Evolutionary conservation across 2,797 vertebrate genomes (phyloP).

Genomic region (Myotis vivesi): DNA sequence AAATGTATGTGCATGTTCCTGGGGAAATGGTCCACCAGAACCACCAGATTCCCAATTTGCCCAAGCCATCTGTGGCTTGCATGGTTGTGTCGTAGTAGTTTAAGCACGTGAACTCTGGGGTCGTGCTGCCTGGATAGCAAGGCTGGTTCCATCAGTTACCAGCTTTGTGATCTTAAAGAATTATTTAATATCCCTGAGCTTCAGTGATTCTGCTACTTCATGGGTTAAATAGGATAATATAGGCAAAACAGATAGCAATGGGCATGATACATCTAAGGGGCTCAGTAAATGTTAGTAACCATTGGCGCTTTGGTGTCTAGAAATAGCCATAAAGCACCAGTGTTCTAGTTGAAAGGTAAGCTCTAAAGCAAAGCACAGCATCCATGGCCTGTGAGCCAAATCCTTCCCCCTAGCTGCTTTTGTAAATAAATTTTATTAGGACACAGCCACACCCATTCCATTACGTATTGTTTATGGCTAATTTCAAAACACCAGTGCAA

Average conservation of each 20-base stretch:
- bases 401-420: background rate
- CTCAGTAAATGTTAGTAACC: background rate
- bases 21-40: background rate
- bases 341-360: background rate
- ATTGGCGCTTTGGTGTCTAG: background rate
- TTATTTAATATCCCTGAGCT: background rate
- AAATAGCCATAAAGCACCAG: background rate
- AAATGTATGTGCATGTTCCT: background rate
- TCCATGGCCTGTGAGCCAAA: background rate
- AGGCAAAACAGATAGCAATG: background rate
- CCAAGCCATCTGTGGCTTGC: background rate
- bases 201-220: background rate
- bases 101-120: background rate
- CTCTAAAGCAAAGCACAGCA: background rate
- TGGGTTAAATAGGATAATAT: background rate
- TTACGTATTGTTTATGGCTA: background rate
- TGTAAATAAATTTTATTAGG: constrained; percentile 16
- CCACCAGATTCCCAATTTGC: background rate
- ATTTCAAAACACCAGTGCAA: background rate
- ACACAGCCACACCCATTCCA: background rate
- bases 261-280: background rate
- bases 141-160: background rate
- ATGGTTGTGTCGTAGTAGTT: too few species aligned
- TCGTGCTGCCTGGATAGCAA: background rate
- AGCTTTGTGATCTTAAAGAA: background rate